These are phyloP conservation scores for Ophion slaviceki DNA, from an alignment of 2,888 invertebrate genomes.

Conservation along the genomic window DNA sequence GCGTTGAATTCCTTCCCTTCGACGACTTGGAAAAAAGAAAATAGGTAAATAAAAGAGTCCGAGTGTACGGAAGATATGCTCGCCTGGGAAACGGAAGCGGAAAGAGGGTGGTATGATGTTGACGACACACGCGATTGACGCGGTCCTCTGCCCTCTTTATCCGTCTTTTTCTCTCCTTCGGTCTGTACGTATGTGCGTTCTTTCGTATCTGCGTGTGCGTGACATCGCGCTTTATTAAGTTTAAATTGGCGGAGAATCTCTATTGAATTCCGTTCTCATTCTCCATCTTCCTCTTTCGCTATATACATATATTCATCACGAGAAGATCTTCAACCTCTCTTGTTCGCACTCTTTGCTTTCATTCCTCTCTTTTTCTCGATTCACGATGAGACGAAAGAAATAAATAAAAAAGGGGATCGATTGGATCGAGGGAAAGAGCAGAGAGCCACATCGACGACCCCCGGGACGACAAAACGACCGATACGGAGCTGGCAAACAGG, in stretches of 20 bases:
- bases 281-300: slow-evolving; percentile 37
- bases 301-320: slow-evolving; percentile 8
- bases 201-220: slow-evolving; percentile 70
- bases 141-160: not conserved
- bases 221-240: slow-evolving; percentile 82
- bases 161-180: slow-evolving; percentile 19
- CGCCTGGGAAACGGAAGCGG: slow-evolving; percentile 15
- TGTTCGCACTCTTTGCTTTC: slow-evolving; percentile 16
- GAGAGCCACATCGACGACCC: not conserved
- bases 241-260: slow-evolving; percentile 76
- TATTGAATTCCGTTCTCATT: slow-evolving; percentile 76
- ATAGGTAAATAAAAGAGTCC: slow-evolving; percentile 32
- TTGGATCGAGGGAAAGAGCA: not conserved
- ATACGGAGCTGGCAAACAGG: not conserved
- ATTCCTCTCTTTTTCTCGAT: slow-evolving; percentile 12
- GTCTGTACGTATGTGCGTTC: slow-evolving; percentile 16
- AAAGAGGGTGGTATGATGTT: slow-evolving; percentile 34
- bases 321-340: slow-evolving; percentile 6
- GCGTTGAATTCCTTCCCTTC: slow-evolving; percentile 73
- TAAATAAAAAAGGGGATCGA: slow-evolving; percentile 42
- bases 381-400: slow-evolving; percentile 36
- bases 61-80: slow-evolving; percentile 36
- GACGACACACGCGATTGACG: slow-evolving; percentile 11
- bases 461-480: slow-evolving; percentile 33
- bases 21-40: slow-evolving; percentile 45